Percentiles rank a stretch among this genome's conserved stretches.
phyloP scores from a whole-genome alignment of 2,888 invertebrate genomes.

The Agrenia bidenticulata region DNA sequence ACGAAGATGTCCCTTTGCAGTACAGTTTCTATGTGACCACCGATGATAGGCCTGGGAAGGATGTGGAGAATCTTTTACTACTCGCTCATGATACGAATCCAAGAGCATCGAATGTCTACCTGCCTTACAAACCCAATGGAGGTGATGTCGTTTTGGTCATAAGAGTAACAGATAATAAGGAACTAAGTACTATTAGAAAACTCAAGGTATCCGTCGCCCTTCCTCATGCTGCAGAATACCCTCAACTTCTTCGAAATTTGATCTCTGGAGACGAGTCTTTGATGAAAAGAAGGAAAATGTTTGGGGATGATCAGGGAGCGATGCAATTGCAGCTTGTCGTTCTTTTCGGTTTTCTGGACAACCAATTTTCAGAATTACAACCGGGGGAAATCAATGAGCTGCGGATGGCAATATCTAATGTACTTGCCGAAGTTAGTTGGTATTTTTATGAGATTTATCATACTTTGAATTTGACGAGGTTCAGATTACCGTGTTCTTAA shows the following conservation, averaged over 20 bases:
- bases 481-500: background rate
- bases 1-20: background rate
- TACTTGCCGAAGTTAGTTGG: background rate
- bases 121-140: background rate
- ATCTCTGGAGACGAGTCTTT: background rate
- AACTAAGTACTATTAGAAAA: background rate
- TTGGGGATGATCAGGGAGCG: background rate
- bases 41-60: background rate
- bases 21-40: background rate
- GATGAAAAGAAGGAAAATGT: background rate
- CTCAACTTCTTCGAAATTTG: background rate
- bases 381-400: background rate
- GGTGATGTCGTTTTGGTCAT: background rate
- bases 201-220: background rate
- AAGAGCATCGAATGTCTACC: background rate
- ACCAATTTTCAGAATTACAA: background rate
- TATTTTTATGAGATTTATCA: no score
- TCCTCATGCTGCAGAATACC: background rate
- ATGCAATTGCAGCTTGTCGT: background rate
- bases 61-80: background rate
- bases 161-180: background rate
- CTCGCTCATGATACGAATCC: background rate
- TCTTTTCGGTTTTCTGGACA: background rate
- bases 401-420: background rate
- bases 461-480: background rate